Conservation (phyloP, 2,888 invertebrate genomes). For the Unio delphinus region DNA sequence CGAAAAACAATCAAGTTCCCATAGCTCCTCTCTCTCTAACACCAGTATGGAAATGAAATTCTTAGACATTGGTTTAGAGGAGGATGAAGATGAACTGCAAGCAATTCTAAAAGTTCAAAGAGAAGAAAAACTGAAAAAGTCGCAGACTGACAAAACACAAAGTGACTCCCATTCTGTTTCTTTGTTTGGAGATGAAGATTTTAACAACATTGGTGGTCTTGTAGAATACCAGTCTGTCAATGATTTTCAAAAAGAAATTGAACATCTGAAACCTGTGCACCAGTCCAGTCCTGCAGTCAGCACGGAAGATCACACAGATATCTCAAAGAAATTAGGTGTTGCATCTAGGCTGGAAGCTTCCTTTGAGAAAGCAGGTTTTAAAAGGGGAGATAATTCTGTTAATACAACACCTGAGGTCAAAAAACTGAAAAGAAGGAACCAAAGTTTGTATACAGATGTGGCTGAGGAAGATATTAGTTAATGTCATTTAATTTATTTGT, state of each 20-base stretch:
- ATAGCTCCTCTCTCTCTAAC: conserved; percentile 1
- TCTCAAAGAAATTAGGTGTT: conserved; percentile 9
- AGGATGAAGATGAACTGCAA: conserved; percentile 31
- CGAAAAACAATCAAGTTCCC: background rate
- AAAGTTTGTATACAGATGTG: conserved; percentile 31
- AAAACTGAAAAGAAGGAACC: conserved; percentile 42
- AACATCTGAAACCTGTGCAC: conserved; percentile 23
- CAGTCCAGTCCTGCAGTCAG: conserved; percentile 41
- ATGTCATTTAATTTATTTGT: no score
- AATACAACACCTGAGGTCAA: conserved; percentile 40
- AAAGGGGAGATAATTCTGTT: conserved; percentile 26
- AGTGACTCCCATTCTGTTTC: background rate
- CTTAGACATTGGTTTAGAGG: conserved; percentile 17
- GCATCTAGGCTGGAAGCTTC: conserved; percentile 13
- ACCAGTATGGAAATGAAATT: conserved; percentile 27
- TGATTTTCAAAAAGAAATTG: conserved; percentile 23
- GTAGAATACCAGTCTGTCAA: conserved; percentile 7
- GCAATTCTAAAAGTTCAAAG: conserved; percentile 38
- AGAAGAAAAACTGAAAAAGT: conserved; percentile 6
- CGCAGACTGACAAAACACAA: conserved; percentile 13
- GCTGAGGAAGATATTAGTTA: background rate
- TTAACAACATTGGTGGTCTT: conserved; percentile 1
- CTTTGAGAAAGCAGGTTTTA: conserved; percentile 13
- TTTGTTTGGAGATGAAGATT: background rate
- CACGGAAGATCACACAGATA: conserved; percentile 27